Evolutionary conservation across 2,113 vertebrate species (phyloP), one percentile per base, ranked within the genome.

Genomic region (Sphyrna mokarran): DNA sequence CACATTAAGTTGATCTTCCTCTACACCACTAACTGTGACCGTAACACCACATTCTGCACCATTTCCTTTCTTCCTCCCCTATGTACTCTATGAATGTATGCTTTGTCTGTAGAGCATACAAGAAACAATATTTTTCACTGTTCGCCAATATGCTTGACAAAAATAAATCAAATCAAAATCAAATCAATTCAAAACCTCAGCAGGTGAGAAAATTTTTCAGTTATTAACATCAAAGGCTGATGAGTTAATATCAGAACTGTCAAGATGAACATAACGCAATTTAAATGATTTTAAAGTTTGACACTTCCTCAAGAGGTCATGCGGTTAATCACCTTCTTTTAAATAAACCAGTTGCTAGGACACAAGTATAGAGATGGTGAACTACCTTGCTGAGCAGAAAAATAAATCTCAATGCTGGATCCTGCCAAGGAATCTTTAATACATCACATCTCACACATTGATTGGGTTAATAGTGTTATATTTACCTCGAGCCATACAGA

Each of bases 231-330:
- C n/a, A n/a, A 83, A n/a, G 18, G 37, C 16, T 83, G 80, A 43
- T 2, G n/a, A n/a, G 89, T 58, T 93, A 93, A 66, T 61, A 37
- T 93, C 20, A 93, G 61, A 93, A 61, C 89, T 93, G 89, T 93
- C 89, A 93, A 93, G 80, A 83, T 20, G 37, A 66, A 16, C 89
- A 93, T 61, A 93, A 63, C 1, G 61, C 61, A 37, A 37, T 93
- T 93, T 93, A 93, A 66, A 68, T 33, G 16, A 37, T 18, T 63
- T 66, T 93, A 93, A 93, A 93, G 66, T 66, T 43, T 66, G 89
- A 93, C 37, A 61, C 89, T 93, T 93, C 61, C 61, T 93, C 16
- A 68, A 68, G 63, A 68, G 61, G 16, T 63, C n/a, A 22, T 37
- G 33, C 10, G 61, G 58, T 93, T 93, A 93, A 66, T 66, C 61